A percentile compares a stretch with the other conserved stretches of the same genome.
phyloP scores from a whole-genome alignment of 2,797 vertebrate genomes.

The Perodicticus potto region DNA sequence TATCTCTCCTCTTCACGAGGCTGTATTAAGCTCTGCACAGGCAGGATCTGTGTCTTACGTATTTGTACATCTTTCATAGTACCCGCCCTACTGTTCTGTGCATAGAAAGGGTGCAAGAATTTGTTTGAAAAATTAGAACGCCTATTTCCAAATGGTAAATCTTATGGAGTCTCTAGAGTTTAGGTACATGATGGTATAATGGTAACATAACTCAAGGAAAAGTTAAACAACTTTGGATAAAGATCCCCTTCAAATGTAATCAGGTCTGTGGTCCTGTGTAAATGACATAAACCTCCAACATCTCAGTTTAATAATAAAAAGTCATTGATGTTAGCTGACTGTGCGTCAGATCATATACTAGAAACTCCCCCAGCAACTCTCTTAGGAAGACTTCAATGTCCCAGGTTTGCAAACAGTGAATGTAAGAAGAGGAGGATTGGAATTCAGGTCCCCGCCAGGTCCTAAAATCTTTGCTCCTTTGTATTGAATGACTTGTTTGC shows the following conservation, averaged over 20 bases:
- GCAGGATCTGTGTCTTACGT: not conserved
- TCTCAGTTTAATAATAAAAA: not conserved
- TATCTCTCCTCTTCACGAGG: not conserved
- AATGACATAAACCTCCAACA: not conserved
- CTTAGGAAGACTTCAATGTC: not conserved
- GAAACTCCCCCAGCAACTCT: not conserved
- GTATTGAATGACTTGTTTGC: not conserved
- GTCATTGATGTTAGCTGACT: not conserved
- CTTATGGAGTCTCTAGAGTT: not conserved
- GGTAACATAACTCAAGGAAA: not conserved
- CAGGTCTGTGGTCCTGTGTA: not conserved
- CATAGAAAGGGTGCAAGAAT: not conserved
- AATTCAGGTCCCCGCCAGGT: not conserved
- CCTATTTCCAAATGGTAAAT: not conserved
- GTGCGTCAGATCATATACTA: not conserved
- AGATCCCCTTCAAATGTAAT: not conserved
- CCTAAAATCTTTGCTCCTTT: not conserved
- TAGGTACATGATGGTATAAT: not conserved
- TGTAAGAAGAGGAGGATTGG: not conserved
- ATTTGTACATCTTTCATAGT: not conserved
- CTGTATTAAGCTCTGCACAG: not conserved
- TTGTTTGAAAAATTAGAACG: not conserved
- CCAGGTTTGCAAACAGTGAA: not conserved
- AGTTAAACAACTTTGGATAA: not conserved
- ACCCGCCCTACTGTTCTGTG: not conserved